These are phyloP conservation scores for Cynoglossus semilaevis DNA, from an alignment of 2,113 vertebrate species.

Conservation along the genomic window DNA sequence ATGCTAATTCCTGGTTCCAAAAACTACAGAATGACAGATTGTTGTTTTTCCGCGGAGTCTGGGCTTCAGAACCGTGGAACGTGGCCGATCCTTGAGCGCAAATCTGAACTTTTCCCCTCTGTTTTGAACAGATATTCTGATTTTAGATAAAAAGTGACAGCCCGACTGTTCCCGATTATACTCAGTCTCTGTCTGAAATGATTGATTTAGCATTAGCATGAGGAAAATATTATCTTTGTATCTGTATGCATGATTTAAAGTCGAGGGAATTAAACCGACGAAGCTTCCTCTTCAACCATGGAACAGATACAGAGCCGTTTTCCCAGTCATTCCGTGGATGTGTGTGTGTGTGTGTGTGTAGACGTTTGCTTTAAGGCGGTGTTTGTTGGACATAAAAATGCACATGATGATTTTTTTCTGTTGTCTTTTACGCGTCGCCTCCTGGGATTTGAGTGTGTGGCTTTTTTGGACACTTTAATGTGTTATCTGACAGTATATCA, in stretches of 20 bases:
- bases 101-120: too few species aligned
- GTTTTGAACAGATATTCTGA: too few species aligned
- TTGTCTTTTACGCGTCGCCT: slow-evolving; percentile 28
- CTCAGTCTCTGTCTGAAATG: slow-evolving; percentile 26
- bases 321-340: slow-evolving; percentile 56
- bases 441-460: slow-evolving; percentile 12
- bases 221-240: slow-evolving; percentile 50
- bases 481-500: slow-evolving; percentile 44
- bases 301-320: slow-evolving; percentile 39
- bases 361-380: slow-evolving; percentile 11
- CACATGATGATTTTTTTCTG: slow-evolving; percentile 25
- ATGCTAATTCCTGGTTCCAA: too few species aligned
- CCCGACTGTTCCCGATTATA: slow-evolving; percentile 31
- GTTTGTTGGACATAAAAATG: slow-evolving; percentile 11
- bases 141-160: too few species aligned
- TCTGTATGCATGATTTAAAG: slow-evolving; percentile 44
- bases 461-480: slow-evolving; percentile 28
- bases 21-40: too few species aligned
- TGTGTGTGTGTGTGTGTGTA: slow-evolving; percentile 15
- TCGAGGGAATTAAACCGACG: slow-evolving; percentile 34
- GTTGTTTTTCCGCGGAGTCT: too few species aligned
- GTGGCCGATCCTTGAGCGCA: too few species aligned
- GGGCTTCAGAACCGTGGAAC: too few species aligned
- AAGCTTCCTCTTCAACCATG: slow-evolving; percentile 28
- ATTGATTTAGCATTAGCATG: slow-evolving; percentile 43